Conservation (phyloP, 1,140 invertebrate species). For the Chironomus tepperi region DNA sequence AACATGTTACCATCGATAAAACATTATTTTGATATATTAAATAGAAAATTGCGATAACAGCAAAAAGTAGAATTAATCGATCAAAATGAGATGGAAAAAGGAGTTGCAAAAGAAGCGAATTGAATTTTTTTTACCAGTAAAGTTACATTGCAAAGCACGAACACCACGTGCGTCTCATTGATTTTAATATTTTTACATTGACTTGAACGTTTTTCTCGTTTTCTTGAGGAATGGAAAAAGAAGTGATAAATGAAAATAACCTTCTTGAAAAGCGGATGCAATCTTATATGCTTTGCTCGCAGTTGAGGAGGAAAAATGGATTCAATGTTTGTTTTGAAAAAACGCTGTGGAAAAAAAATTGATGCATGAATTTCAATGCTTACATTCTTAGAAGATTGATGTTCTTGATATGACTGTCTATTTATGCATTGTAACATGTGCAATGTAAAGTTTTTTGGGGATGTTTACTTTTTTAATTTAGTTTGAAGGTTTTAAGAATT, state of each 20-base stretch:
- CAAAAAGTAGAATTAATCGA: conserved; percentile 16
- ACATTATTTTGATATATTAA: conserved; percentile 19
- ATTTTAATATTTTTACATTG: neutral
- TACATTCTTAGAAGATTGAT: too few species aligned
- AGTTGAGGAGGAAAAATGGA: too few species aligned
- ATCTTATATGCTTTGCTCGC: too few species aligned
- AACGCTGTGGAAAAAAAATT: too few species aligned
- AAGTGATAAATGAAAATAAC: neutral
- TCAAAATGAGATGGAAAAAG: neutral
- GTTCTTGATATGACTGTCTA: too few species aligned
- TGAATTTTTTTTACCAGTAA: neutral
- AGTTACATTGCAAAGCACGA: conserved; percentile 1
- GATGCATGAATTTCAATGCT: too few species aligned
- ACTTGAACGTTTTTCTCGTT: neutral
- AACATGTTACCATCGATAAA: neutral
- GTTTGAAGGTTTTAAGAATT: too few species aligned
- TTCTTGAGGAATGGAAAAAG: neutral
- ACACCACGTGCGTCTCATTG: neutral
- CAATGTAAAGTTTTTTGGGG: too few species aligned
- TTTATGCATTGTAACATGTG: too few species aligned
- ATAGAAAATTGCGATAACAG: conserved; percentile 15
- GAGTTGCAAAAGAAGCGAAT: neutral
- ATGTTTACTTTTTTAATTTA: too few species aligned
- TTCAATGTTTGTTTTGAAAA: too few species aligned
- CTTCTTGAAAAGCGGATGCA: neutral